Evolutionary conservation across 2,888 invertebrate species (phyloP).

Genomic region (Pogonocherus hispidulus): DNA sequence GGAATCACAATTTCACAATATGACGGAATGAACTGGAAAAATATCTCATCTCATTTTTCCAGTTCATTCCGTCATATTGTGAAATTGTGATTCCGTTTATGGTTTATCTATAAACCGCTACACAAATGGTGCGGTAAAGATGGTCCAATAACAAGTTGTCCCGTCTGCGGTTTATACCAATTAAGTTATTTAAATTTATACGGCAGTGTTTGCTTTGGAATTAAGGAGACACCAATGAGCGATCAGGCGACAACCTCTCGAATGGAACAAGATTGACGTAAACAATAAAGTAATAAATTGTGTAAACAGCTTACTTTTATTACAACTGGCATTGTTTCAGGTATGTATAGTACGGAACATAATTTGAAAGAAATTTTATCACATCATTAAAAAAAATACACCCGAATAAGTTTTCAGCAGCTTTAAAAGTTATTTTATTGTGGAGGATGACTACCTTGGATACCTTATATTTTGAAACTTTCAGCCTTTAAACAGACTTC

Average conservation of each 20-base stretch:
- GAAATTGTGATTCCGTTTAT: no score
- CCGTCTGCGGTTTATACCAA: constrained; percentile 2
- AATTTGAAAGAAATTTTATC: background rate
- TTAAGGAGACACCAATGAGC: constrained; percentile 6
- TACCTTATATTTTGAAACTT: no score
- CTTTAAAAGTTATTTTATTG: background rate
- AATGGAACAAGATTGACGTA: background rate
- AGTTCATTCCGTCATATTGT: no score
- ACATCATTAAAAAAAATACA: background rate
- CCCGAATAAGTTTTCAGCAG: background rate
- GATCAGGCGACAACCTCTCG: constrained; percentile 1
- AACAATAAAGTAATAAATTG: constrained; percentile 2
- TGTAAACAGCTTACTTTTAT: background rate
- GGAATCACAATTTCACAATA: no score
- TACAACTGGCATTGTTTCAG: background rate
- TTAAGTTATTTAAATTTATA: constrained; percentile 4
- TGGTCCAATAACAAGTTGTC: background rate
- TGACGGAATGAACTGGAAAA: no score
- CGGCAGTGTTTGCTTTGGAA: background rate
- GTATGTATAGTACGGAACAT: background rate
- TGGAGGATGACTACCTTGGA: no score
- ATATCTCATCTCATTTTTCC: no score
- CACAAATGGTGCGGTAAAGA: background rate
- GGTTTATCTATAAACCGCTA: background rate
- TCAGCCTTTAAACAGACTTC: no score